Evolutionary conservation across 2,888 invertebrate genomes (phyloP).

Genomic region (Strigamia transsilvanica): DNA sequence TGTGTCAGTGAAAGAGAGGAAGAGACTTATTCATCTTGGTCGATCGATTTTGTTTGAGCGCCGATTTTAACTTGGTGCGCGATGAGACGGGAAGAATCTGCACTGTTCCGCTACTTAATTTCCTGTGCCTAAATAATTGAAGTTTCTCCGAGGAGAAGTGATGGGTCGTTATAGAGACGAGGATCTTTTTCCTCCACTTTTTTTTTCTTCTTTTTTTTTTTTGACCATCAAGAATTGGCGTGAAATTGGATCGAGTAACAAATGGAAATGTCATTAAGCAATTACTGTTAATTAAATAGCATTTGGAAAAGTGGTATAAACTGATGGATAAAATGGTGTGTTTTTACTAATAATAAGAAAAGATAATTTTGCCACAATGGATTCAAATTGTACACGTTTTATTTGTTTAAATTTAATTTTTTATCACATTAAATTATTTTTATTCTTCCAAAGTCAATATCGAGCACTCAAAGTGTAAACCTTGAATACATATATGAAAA

Average conservation of each 20-base stretch:
- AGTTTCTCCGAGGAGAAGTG: constrained; percentile 3
- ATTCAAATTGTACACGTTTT: too few relatives aligned
- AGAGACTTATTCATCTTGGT: constrained; percentile 21
- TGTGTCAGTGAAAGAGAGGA: constrained; percentile 15
- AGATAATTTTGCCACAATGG: too few relatives aligned
- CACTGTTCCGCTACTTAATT: constrained; percentile 26
- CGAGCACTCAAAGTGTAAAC: too few relatives aligned
- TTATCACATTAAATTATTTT: too few relatives aligned
- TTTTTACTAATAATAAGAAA: too few relatives aligned
- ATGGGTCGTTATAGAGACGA: constrained; percentile 20
- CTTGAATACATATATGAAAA: too few relatives aligned
- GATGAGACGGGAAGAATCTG: constrained; percentile 18
- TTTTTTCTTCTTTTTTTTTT: not conserved
- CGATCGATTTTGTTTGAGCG: constrained; percentile 19
- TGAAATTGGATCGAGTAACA: not conserved
- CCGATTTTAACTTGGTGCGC: constrained; percentile 26
- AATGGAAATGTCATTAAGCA: not conserved
- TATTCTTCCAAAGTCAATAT: too few relatives aligned
- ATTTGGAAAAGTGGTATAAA: not conserved
- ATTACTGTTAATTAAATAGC: constrained; percentile 18
- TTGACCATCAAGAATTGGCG: constrained; percentile 12
- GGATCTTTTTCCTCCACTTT: not conserved
- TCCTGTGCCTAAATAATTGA: constrained; percentile 26
- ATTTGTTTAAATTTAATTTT: too few relatives aligned
- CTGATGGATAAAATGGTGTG: too few relatives aligned